Base-by-base conservation (phyloP, 1,140 invertebrate genomes). In the Ooceraea biroi region DNA sequence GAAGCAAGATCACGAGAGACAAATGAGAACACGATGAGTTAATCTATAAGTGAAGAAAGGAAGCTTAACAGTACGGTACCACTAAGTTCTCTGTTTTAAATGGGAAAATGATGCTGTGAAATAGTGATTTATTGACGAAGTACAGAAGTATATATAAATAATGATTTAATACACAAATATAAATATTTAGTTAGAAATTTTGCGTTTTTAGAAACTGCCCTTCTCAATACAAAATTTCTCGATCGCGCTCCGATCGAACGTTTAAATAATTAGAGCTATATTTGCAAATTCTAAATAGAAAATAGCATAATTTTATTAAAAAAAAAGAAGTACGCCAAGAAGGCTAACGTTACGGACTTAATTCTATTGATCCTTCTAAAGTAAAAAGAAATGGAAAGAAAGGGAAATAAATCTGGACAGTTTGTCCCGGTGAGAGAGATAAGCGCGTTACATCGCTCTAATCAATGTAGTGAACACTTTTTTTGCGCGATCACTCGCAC, bases 71-170 rank as follows among this genome's bases (percentile, higher is more conserved):
- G 68, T 86, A 86, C 85, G 85, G 84, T 86, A 80, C 68, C 88
- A 87, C 84, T 89, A 88, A 90, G 83, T 89, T 91, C 89, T 90
- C 7, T 73, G 86, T 91, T 90, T 92, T 72, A 82, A 87, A 91
- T 91, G 90, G 85, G 90, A 90, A 89, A 91, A 92, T 88, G 86
- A 93, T 93, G 93, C 93, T 94, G 92, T 94, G 92, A 94, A 89
- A 93, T 94, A 94, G 93, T 93, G 90, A 93, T 93, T 93, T 93
- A 93, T 91, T 91, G 91, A 93, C 84, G 86, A 92, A 91, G 90
- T 90, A 92, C 88, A 93, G 82, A 88, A 90, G 90, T 92, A 93
- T 92, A 93, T 89, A 90, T 83, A 90, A 76, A 90, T 93, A 94
- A 91, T 84, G 87, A 92, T 93, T 92, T 90, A 93, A 93, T 93